Percentiles rank a stretch among this genome's conserved stretches.
Evolutionary conservation across 1,140 invertebrate genomes (phyloP).

Genomic region (Aphidius ervi): DNA sequence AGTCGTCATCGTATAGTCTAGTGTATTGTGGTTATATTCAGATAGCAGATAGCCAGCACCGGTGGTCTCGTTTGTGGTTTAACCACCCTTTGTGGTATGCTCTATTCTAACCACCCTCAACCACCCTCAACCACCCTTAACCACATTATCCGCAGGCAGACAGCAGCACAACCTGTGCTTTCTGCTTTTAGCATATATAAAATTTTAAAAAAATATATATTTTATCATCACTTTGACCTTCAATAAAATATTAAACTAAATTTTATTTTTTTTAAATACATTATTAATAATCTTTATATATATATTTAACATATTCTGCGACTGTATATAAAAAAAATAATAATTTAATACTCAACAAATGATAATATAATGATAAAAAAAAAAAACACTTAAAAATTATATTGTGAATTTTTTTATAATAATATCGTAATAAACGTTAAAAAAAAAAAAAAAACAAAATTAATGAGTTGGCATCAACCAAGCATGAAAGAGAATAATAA

Average conservation of each 20-base stretch:
- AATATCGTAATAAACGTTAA: too few relatives aligned
- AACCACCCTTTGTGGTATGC: slow-evolving; percentile 46
- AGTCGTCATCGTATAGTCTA: slow-evolving; percentile 12
- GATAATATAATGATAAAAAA: too few relatives aligned
- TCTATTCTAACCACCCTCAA: slow-evolving; percentile 39
- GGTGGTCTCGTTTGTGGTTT: slow-evolving; percentile 50
- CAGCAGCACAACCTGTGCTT: slow-evolving; percentile 10
- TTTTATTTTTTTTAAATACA: too few relatives aligned
- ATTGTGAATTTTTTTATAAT: too few relatives aligned
- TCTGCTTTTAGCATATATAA: neutral
- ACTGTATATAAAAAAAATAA: too few relatives aligned
- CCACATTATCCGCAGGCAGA: slow-evolving; percentile 33
- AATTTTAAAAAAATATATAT: neutral
- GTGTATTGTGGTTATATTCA: slow-evolving; percentile 42
- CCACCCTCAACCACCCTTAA: slow-evolving; percentile 32
- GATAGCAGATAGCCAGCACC: slow-evolving; percentile 49
- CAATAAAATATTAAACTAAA: neutral
- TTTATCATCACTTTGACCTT: neutral
- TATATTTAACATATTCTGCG: too few relatives aligned
- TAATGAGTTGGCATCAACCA: too few relatives aligned
- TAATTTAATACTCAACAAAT: too few relatives aligned
- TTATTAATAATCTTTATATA: too few relatives aligned
- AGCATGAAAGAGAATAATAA: too few relatives aligned
- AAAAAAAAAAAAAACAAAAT: too few relatives aligned
- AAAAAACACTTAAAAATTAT: too few relatives aligned